Evolutionary conservation across 2,113 vertebrate genomes (phyloP).

Genomic region (Delphinus delphis): DNA sequence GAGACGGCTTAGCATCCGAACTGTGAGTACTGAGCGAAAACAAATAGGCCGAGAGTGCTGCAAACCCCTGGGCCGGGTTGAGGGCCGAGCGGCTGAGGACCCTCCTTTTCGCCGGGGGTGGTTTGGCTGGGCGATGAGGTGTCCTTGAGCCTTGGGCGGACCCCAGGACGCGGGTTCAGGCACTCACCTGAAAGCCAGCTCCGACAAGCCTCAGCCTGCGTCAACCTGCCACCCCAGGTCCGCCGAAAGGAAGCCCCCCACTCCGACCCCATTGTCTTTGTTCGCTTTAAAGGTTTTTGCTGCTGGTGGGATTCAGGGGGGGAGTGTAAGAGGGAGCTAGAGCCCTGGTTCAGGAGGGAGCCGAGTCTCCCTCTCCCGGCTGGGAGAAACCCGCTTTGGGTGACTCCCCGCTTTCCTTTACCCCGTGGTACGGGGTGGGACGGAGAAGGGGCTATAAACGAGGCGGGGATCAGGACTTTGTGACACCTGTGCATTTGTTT

Average conservation of each 20-base stretch:
- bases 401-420: neutral
- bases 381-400: neutral
- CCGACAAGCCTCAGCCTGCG: neutral
- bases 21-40: slow-evolving; percentile 77
- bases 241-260: neutral
- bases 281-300: slow-evolving; percentile 64
- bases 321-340: neutral
- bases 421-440: neutral
- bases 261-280: slow-evolving; percentile 70
- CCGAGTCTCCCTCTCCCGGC: neutral
- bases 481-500: slow-evolving; percentile 57
- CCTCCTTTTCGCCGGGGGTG: neutral
- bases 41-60: slow-evolving; percentile 69
- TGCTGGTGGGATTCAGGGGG: slow-evolving; percentile 15
- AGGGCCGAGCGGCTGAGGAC: neutral
- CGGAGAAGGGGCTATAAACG: neutral
- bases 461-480: slow-evolving; percentile 6
- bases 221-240: neutral
- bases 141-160: neutral
- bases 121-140: neutral
- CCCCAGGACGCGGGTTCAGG: neutral
- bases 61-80: slow-evolving; percentile 9
- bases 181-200: slow-evolving; percentile 54
- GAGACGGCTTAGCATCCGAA: slow-evolving; percentile 72
- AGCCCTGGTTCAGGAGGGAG: neutral